Evolutionary conservation across 2,113 vertebrate genomes (phyloP), one percentile per base, ranked within the genome.

Genomic region (Dasyprocta punctata): DNA sequence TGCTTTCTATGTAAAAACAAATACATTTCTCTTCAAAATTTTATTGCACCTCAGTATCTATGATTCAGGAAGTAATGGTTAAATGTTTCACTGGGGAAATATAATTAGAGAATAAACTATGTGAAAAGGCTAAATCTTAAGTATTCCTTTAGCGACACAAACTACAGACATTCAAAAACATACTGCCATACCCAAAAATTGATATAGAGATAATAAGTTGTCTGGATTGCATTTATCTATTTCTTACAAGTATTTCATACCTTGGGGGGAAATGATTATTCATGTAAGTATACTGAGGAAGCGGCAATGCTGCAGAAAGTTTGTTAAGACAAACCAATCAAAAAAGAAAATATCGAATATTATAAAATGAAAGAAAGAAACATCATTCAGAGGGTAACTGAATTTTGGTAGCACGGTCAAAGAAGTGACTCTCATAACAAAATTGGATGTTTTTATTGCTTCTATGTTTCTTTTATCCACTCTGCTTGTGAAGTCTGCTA

Each of bases 21-120:
- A 96, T 82, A 52, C 63, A 83, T 91, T 90, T 95, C 30, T 44
- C 65, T 89, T 87, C 71, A 67, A 69, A 49, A 80, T 97, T 95
- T 90, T 89, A 90, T 63, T 94, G 81, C 26, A 89, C 47, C 60
- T 96, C 95, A 86, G 65, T 95, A 97, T 83, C 7, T 44, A 54
- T 83, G 58, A 95, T 92, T 95, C 69, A 73, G 87, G 65, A 95
- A 97, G 38, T 58, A 86, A 86, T 52, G 41, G 71, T 96, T 95
- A 94, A 92, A 78, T 92, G 90, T 81, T 96, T 98, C 93, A 93
- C 95, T 58, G 91, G 19, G 92, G n/a, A 96, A 94, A 86, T 78
- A 85, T 47, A 97, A 95, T 96, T 92, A 97, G 60, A 81, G 80
- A n/a, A 41, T 56, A 96, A 97, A 92, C 16, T 49, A 60, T 36